Evolutionary conservation across 2,113 vertebrate genomes (phyloP).

Genomic region (Dasypus novemcinctus): DNA sequence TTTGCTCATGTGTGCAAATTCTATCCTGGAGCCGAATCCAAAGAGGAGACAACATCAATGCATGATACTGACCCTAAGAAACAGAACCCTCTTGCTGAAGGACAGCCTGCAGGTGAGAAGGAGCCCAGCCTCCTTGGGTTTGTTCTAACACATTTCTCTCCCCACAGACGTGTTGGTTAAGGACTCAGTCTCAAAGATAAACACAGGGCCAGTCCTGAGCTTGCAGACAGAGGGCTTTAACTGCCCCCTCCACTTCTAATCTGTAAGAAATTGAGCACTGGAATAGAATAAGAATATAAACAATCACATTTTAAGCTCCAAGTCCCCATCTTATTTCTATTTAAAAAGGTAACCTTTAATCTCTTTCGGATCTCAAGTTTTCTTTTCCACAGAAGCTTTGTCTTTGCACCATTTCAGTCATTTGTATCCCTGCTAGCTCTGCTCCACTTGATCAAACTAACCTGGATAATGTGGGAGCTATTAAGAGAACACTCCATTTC

Average conservation of each 20-base stretch:
- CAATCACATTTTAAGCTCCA: neutral
- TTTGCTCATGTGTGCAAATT: conserved; percentile 41
- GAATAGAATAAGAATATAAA: conserved; percentile 52
- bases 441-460: conserved; percentile 61
- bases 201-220: neutral
- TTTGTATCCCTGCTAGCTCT: conserved; percentile 40
- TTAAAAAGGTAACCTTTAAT: neutral
- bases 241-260: conserved; percentile 7
- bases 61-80: conserved; percentile 7
- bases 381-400: conserved; percentile 47
- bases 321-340: conserved; percentile 5
- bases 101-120: conserved; percentile 45
- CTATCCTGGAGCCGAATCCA: conserved; percentile 44
- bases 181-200: conserved; percentile 25
- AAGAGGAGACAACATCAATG: conserved; percentile 50
- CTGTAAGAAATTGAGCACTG: conserved; percentile 32
- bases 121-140: conserved; percentile 5
- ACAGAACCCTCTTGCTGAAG: conserved; percentile 55
- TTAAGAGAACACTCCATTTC: conserved; percentile 60
- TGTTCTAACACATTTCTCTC: conserved; percentile 7
- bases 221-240: neutral
- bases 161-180: neutral
- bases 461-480: conserved; percentile 54
- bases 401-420: conserved; percentile 50
- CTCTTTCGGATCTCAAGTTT: conserved; percentile 5